phyloP scores from a whole-genome alignment of 1,140 invertebrate genomes.

The Drosophila trapezifrons region DNA sequence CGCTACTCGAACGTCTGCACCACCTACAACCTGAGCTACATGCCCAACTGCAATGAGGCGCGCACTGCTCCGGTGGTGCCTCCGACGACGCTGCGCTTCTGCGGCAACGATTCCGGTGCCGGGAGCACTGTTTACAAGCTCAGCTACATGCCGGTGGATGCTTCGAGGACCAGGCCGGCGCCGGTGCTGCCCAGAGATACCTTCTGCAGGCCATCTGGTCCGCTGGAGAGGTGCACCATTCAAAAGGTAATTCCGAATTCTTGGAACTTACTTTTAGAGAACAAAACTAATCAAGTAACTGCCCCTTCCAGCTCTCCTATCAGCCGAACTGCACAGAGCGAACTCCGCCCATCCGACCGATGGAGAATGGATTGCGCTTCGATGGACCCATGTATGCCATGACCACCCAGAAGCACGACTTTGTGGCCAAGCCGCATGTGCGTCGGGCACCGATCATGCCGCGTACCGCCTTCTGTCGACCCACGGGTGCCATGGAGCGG shows the following conservation, averaged over 20 bases:
- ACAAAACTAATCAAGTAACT: background rate
- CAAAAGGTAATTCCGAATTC: conserved; percentile 84
- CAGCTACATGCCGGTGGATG: conserved; percentile 85
- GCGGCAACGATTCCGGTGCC: conserved; percentile 62
- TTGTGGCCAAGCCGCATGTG: conserved; percentile 87
- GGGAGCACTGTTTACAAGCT: conserved; percentile 85
- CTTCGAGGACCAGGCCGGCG: conserved; percentile 65
- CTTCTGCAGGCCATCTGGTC: conserved; percentile 79
- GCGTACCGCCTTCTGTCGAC: conserved; percentile 84
- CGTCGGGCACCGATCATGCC: conserved; percentile 86
- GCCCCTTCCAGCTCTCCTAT: conserved; percentile 84
- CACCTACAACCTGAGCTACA: conserved; percentile 83
- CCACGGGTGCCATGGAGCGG: conserved; percentile 85
- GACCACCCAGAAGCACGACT: conserved; percentile 90
- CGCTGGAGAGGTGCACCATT: conserved; percentile 84
- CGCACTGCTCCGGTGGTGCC: conserved; percentile 84
- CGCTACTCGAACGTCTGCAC: conserved; percentile 75
- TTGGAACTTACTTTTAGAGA: background rate
- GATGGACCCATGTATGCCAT: conserved; percentile 89
- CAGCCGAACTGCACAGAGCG: conserved; percentile 85
- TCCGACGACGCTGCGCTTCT: conserved; percentile 54
- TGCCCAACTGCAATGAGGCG: conserved; percentile 84
- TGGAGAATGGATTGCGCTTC: conserved; percentile 79
- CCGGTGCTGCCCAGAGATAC: conserved; percentile 84
- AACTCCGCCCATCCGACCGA: conserved; percentile 78